Base-by-base conservation (phyloP, 2,888 invertebrate species). In the Clitarchus hookeri region DNA sequence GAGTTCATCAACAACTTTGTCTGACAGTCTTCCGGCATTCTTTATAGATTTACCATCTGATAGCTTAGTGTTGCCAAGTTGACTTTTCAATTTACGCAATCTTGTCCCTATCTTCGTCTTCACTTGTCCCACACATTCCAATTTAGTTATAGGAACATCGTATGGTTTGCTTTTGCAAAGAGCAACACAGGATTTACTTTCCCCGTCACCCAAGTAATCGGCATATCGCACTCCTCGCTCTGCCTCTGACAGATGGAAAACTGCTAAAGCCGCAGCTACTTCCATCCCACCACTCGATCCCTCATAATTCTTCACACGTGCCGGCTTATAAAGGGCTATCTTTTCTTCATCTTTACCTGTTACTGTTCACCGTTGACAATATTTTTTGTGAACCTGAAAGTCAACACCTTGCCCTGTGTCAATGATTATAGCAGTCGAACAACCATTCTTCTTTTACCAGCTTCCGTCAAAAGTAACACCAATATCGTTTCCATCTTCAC, bases 381-480 rank as follows among this genome's bases (percentile, higher is more conserved):
- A 44, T 83, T 83, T 83, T 83, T 19, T 3, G 9, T 44, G 83
- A 27, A 83, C 83, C 25, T 83, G 27, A 83, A 26, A 83, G 27
- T 83, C 78, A 11, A 83, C n/a, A n/a, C 13, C 83, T 36, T 83
- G 13, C 9, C 83, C 83, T 26, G 36, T 44, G 44, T 83, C 83
- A 16, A 83, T 83, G 36, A 19, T 83, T 36, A 26, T 83, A 27
- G 44, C 83, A 16, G 83, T 83, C 25, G 83, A n/a, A 44, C 11
- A 36, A 27, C 0, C 36, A 83, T 83, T 83, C 44, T 83, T 83
- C 83, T 83, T 83, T 36, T 83, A 26, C 6, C 83, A 83, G n/a
- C 26, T 26, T 16, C 6, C 83, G 23, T 83, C 83, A 83, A 83
- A 83, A 36, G 83, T 26, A 26, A 83, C 23, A 26, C 0, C n/a